Percentiles rank a stretch among this genome's conserved stretches.
phyloP scores from a whole-genome alignment of 2,113 vertebrate species.

The Megaptera novaeangliae region DNA sequence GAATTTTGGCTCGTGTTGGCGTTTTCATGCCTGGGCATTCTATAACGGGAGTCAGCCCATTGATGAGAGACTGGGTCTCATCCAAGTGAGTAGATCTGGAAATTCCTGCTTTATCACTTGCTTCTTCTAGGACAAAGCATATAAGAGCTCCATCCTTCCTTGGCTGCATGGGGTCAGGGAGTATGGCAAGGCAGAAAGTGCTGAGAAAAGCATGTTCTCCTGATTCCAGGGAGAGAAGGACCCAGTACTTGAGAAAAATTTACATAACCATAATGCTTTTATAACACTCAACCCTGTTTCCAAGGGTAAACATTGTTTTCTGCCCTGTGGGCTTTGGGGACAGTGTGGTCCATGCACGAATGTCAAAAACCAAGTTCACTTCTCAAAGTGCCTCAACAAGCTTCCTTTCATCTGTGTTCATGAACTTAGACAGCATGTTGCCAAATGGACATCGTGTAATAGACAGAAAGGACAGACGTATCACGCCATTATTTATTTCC shows the following conservation, averaged over 20 bases:
- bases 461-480: background rate
- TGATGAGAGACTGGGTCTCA: background rate
- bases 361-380: too few relatives aligned
- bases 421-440: background rate
- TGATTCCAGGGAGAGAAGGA: background rate
- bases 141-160: background rate
- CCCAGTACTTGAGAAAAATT: background rate
- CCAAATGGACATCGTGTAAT: background rate
- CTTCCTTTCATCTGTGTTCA: background rate
- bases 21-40: background rate
- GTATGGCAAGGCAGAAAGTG: background rate
- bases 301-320: background rate
- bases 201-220: too few relatives aligned
- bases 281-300: background rate
- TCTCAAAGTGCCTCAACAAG: background rate
- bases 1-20: background rate
- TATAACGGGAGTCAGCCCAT: fast-evolving
- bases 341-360: background rate
- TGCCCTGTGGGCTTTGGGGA: background rate
- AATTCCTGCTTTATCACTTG: background rate
- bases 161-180: background rate
- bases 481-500: background rate
- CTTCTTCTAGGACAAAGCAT: background rate
- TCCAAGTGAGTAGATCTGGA: too few relatives aligned
- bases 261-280: background rate